phyloP scores from a whole-genome alignment of 2,113 vertebrate genomes.

The Pelmatolapia mariae region DNA sequence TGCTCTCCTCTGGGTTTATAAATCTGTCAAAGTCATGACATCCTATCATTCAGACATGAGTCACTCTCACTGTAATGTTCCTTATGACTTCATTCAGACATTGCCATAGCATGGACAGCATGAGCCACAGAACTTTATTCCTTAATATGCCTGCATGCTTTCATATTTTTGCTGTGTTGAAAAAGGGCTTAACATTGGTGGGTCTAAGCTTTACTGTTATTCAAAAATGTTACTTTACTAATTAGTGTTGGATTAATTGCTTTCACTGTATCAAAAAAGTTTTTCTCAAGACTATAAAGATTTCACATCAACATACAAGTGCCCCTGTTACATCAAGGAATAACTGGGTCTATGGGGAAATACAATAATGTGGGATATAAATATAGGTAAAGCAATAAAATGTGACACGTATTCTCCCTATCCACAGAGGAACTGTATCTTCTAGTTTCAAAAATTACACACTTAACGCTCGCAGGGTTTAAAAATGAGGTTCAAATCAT shows the following conservation, averaged over 20 bases:
- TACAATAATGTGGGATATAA: background rate
- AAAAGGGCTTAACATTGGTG: background rate
- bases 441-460: background rate
- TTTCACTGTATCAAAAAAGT: background rate
- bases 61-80: background rate
- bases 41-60: background rate
- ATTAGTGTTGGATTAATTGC: background rate
- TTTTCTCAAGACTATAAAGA: background rate
- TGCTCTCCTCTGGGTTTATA: background rate
- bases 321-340: background rate
- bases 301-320: background rate
- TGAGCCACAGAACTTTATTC: background rate
- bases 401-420: background rate
- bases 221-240: background rate
- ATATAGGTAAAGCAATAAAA: background rate
- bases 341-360: background rate
- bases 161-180: background rate
- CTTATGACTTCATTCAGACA: background rate
- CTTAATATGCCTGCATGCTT: background rate
- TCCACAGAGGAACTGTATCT: background rate
- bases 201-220: background rate
- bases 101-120: background rate
- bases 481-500: constrained; percentile 22
- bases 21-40: background rate
- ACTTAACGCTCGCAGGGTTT: constrained; percentile 10